A percentile compares a stretch with the other conserved stretches of the same genome.
Conservation (phyloP, 2,888 invertebrate species). For the Idaea aversata region DNA sequence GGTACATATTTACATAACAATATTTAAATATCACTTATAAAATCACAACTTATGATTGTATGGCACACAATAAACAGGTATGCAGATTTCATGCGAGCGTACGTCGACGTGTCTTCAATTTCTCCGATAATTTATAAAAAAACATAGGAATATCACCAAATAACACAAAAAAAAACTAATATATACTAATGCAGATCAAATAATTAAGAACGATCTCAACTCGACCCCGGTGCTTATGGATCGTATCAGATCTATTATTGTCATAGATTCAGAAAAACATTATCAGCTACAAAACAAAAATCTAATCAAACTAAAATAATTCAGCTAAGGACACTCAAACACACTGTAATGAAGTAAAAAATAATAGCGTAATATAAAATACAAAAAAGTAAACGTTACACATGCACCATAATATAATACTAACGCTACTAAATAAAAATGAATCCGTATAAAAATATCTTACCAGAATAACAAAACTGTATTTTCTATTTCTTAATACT, state of each 20-base stretch:
- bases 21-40: constrained; percentile 71
- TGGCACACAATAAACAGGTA: constrained; percentile 76
- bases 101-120: constrained; percentile 71
- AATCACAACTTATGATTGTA: constrained; percentile 77
- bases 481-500: constrained; percentile 74
- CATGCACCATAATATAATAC: constrained; percentile 76
- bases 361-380: constrained; percentile 73
- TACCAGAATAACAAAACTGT: constrained; percentile 77
- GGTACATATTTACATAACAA: constrained; percentile 79
- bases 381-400: constrained; percentile 63
- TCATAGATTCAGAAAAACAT: constrained; percentile 79
- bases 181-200: constrained; percentile 71
- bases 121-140: constrained; percentile 44
- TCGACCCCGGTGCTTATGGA: constrained; percentile 35
- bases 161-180: constrained; percentile 54
- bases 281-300: constrained; percentile 72
- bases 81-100: constrained; percentile 38
- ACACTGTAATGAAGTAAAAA: constrained; percentile 73
- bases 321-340: constrained; percentile 78
- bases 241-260: constrained; percentile 82
- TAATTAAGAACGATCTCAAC: constrained; percentile 51
- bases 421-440: constrained; percentile 74
- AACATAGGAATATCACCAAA: constrained; percentile 69
- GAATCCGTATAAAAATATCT: constrained; percentile 76
- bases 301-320: constrained; percentile 77